Evolutionary conservation across 2,113 vertebrate genomes (phyloP), one percentile per base, ranked within the genome.

Genomic region (Odocoileus virginianus): DNA sequence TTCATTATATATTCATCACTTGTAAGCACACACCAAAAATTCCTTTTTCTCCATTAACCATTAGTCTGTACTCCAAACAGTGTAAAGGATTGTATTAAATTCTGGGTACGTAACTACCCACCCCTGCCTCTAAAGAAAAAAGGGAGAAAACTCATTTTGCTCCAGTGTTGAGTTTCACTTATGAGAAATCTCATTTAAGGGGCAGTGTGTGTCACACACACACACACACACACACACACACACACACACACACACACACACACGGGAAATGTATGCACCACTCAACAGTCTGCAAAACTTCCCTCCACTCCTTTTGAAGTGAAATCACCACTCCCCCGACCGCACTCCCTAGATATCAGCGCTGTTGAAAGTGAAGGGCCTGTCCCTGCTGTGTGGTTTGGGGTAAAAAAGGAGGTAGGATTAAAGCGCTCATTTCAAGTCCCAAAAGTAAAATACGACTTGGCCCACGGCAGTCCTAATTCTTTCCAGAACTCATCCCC

Each of bases 371-470:
- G 96, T 97, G 97, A 89, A 58, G 97, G 97, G 95, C 88, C 97
- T 97, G 96, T 95, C 98, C 97, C 97, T 21, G 95, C 96, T 97
- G 97, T 98, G 95, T 33, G 98, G 97, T 96, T 97, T 98, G 58
- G 97, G 96, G 96, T 95, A 83, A 98, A 95, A 98, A 96, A 97
- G 92, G 86, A 87, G 97, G 98, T 89, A 97, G 96, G 87, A 98
- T 98, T 98, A 97, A 94, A 98, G 95, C 89, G 36, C 93, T 98
- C 90, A 96, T 60, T 67, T 97, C 93, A 98, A 98, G n/a, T 82
- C 97, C 97, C 97, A 45, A 87, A 97, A 98, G 97, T 98, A 97
- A 74, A 98, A 74, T 96, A 98, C n/a, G 95, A 95, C 97, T 98
- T 98, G 98, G 97, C 98, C 98, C 97, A 94, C 58, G 84, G 97